These are phyloP conservation scores for Pan troglodytes DNA, from an alignment of 2,113 vertebrate species.

Conservation along the genomic window NHGRI_mPanTro3-v2.1_pri NC_086015.1:160199501-160200000, in stretches of 20 bases:
- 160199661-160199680: not conserved
- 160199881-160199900: conserved; percentile 30
- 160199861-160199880: not conserved
- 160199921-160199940: conserved; percentile 10
- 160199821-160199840: not conserved
- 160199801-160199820: not conserved
- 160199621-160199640: not conserved
- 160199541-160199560: not conserved
- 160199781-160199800: conserved; percentile 17
- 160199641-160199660: not conserved
- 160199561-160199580: not conserved
- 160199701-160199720: not conserved
- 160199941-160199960: not conserved
- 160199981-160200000: not conserved
- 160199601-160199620: not conserved
- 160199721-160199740: not conserved
- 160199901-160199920: not conserved
- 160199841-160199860: not conserved
- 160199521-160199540: not conserved
- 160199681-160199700: not conserved
- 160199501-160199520: not conserved
- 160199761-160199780: conserved; percentile 9
- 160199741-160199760: not conserved
- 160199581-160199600: not conserved
- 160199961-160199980: not conserved